Evolutionary conservation across 2,113 vertebrate genomes (phyloP).

Genomic region (Tonatia bakeri): DNA sequence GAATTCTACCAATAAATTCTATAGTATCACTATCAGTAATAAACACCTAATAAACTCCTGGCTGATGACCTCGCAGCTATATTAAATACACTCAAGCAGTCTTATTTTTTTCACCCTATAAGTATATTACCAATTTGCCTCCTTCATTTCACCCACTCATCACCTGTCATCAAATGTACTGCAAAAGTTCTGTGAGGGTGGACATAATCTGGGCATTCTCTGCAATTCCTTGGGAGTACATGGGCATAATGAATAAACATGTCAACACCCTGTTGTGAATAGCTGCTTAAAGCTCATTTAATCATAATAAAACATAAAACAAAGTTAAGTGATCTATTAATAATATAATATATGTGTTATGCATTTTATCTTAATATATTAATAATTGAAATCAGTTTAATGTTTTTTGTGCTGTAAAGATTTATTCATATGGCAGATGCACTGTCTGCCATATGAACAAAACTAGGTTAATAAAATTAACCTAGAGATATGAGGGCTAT

Average conservation of each 20-base stretch:
- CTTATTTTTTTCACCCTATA: background rate
- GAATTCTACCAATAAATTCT: too few species aligned
- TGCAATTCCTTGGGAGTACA: background rate
- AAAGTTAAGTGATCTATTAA: background rate
- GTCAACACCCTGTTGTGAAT: background rate
- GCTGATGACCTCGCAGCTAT: background rate
- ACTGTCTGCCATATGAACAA: background rate
- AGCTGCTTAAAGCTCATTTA: background rate
- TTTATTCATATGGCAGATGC: background rate
- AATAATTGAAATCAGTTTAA: background rate
- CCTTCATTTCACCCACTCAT: background rate
- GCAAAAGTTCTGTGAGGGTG: background rate
- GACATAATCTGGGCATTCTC: background rate
- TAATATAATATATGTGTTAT: background rate
- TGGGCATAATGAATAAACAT: background rate
- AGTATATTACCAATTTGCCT: background rate
- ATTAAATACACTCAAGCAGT: background rate
- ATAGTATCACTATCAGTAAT: background rate
- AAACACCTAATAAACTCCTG: background rate
- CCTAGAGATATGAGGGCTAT: background rate
- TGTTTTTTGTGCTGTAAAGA: background rate
- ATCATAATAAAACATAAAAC: background rate
- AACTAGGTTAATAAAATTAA: background rate
- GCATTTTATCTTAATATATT: background rate
- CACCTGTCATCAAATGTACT: background rate